phyloP scores from a whole-genome alignment of 2,888 invertebrate species.

The Galeruca laticollis region DNA sequence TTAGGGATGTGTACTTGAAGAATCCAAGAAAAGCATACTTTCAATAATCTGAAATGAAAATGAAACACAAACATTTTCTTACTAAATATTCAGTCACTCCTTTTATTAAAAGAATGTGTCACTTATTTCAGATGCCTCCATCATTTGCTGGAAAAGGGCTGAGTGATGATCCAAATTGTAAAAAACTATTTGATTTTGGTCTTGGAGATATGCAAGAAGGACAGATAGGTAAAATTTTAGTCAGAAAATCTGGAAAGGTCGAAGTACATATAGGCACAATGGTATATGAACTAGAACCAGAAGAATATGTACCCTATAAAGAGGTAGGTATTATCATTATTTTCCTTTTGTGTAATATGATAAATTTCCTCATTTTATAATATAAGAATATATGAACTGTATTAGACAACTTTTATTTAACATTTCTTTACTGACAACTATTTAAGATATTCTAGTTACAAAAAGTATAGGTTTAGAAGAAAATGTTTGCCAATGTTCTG shows the following conservation, averaged over 20 bases:
- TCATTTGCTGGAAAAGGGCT: constrained; percentile 62
- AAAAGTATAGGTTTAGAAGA: too few relatives aligned
- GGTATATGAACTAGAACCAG: constrained; percentile 57
- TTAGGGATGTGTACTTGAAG: not conserved
- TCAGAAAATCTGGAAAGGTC: constrained; percentile 61
- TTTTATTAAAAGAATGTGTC: not conserved
- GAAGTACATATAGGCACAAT: constrained; percentile 60
- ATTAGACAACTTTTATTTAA: too few relatives aligned
- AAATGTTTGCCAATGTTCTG: too few relatives aligned
- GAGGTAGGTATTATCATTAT: constrained; percentile 40
- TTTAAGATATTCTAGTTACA: too few relatives aligned
- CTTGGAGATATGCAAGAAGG: constrained; percentile 61
- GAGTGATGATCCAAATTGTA: constrained; percentile 58
- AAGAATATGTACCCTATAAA: constrained; percentile 40
- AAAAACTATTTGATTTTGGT: constrained; percentile 58
- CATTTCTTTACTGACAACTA: too few relatives aligned
- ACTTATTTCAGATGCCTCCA: constrained; percentile 59
- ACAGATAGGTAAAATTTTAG: constrained; percentile 60
- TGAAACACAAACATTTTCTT: too few relatives aligned
- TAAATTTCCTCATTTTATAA: too few relatives aligned
- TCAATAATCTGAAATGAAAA: too few relatives aligned
- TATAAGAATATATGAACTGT: too few relatives aligned
- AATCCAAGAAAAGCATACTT: not conserved
- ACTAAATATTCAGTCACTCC: not conserved
- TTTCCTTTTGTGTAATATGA: not conserved